Conservation (phyloP, 1,140 invertebrate genomes). For the Trachymyrmex cornetzi region DNA sequence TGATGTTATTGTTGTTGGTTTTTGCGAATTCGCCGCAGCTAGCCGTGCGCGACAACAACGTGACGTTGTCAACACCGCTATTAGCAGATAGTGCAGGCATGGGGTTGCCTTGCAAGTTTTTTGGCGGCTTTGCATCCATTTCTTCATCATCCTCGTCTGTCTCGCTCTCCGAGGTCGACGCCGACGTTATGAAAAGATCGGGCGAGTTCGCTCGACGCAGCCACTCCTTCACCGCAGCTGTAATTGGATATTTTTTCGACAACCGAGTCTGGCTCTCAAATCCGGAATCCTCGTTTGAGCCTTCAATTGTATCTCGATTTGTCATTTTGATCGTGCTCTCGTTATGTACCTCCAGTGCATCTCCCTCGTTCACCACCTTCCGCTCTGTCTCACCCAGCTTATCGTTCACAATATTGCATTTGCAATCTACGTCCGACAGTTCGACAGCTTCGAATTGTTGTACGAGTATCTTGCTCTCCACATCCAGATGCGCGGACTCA, state of each 20-base stretch:
- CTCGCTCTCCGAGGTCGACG: constrained; percentile 69
- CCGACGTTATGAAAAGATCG: constrained; percentile 77
- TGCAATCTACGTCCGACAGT: constrained; percentile 49
- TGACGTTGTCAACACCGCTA: constrained; percentile 77
- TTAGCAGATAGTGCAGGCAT: constrained; percentile 88
- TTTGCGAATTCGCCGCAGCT: constrained; percentile 83
- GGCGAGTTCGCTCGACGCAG: constrained; percentile 81
- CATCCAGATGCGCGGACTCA: not conserved
- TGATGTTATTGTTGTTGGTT: constrained; percentile 69
- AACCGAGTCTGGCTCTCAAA: constrained; percentile 79
- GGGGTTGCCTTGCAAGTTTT: constrained; percentile 88
- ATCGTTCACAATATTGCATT: constrained; percentile 39
- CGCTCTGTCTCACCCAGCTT: not conserved
- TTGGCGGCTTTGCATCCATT: constrained; percentile 82
- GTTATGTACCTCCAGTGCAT: constrained; percentile 50
- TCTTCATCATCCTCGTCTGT: constrained; percentile 75
- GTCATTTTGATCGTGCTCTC: constrained; percentile 48
- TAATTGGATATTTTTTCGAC: constrained; percentile 81
- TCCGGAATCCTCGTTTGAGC: constrained; percentile 80
- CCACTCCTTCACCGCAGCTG: constrained; percentile 85
- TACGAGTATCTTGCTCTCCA: constrained; percentile 43
- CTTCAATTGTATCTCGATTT: constrained; percentile 59
- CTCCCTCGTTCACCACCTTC: not conserved
- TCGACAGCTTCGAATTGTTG: constrained; percentile 44
- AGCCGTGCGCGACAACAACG: constrained; percentile 76